Conservation (phyloP, 2,113 vertebrate species). For the Rhombomys opimus region DNA sequence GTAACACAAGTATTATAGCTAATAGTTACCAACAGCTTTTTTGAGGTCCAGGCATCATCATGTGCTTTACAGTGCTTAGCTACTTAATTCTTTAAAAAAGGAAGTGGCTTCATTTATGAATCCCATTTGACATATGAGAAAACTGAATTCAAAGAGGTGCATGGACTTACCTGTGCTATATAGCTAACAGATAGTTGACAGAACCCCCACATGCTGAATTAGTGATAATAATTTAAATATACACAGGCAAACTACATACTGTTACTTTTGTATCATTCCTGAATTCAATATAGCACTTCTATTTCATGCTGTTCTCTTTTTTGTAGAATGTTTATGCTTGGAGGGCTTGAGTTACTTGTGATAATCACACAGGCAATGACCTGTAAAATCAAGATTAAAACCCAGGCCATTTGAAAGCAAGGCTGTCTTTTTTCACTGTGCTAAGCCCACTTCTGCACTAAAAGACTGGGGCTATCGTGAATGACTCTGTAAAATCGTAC, state of each 20-base stretch:
- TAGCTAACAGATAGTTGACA: not conserved
- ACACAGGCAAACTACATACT: not conserved
- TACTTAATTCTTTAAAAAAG: not conserved
- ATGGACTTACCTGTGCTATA: not conserved
- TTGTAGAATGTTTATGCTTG: not conserved
- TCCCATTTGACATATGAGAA: not conserved
- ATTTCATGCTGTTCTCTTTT: not conserved
- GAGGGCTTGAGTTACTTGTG: not conserved
- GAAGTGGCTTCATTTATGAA: not conserved
- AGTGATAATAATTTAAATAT: not conserved
- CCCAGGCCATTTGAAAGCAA: not conserved
- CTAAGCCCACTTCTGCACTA: not conserved
- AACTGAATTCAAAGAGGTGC: not conserved
- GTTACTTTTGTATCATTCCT: not conserved
- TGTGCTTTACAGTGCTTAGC: not conserved
- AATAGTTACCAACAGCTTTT: not conserved
- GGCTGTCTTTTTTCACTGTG: not conserved
- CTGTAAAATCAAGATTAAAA: not conserved
- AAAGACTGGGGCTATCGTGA: not conserved
- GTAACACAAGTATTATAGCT: not conserved
- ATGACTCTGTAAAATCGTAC: not conserved
- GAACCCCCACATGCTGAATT: not conserved
- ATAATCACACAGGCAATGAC: not conserved
- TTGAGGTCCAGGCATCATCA: not conserved
- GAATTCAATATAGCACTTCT: not conserved